Conservation (phyloP, 2,113 vertebrate species). For the Octodon degus region DNA sequence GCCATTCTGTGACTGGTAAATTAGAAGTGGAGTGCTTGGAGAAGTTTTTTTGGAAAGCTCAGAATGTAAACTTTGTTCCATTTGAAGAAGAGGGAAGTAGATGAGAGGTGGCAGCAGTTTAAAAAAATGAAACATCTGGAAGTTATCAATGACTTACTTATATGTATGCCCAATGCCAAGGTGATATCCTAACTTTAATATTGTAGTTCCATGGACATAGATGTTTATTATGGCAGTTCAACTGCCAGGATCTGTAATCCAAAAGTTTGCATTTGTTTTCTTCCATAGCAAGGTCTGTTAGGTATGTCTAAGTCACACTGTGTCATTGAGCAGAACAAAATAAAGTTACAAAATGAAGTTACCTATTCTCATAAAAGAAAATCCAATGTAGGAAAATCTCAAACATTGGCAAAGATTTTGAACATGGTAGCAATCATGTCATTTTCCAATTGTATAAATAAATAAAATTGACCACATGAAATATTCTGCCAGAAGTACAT, state of each 20-base stretch:
- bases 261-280: conserved; percentile 40
- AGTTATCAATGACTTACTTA: not conserved
- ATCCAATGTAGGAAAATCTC: conserved; percentile 18
- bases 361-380: conserved; percentile 65
- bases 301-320: conserved; percentile 18
- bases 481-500: conserved; percentile 63
- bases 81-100: conserved; percentile 51
- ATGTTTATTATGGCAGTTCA: conserved; percentile 43
- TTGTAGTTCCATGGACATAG: conserved; percentile 47
- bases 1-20: not conserved
- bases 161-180: conserved; percentile 55
- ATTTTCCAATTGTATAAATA: conserved; percentile 70
- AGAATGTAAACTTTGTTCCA: conserved; percentile 58
- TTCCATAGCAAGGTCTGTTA: conserved; percentile 43
- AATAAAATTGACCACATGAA: conserved; percentile 62
- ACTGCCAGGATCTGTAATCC: conserved; percentile 43
- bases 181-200: conserved; percentile 7
- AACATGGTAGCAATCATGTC: conserved; percentile 68
- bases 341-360: conserved; percentile 69
- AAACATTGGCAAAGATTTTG: conserved; percentile 46
- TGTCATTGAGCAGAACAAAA: conserved; percentile 57
- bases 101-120: not conserved
- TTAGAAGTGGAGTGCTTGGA: conserved; percentile 24
- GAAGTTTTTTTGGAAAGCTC: conserved; percentile 16
- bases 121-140: conserved; percentile 23